These are phyloP conservation scores for Bambusicola thoracicus DNA, from an alignment of 2,113 vertebrate genomes.

Conservation along the genomic window DNA sequence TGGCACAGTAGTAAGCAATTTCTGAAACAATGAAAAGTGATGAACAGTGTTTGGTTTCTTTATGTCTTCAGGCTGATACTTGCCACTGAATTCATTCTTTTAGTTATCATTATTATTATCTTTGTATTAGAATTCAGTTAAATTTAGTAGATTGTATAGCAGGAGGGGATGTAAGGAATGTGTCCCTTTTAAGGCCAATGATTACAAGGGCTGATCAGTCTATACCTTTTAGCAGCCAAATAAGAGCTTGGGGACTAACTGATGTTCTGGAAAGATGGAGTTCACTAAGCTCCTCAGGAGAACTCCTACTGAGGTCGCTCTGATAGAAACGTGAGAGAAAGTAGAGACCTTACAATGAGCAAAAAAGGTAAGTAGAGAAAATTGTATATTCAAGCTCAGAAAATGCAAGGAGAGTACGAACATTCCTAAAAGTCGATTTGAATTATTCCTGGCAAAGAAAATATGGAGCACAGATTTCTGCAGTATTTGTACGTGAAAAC, in stretches of 20 bases:
- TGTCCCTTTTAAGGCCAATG: not conserved
- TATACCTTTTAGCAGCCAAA: not conserved
- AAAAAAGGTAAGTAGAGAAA: not conserved
- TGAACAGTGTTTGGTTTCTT: not conserved
- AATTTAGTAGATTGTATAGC: not conserved
- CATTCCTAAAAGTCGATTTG: not conserved
- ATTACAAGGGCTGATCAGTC: not conserved
- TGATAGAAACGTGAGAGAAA: not conserved
- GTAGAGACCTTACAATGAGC: not conserved
- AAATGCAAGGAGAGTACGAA: rapidly evolving
- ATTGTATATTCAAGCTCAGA: not conserved
- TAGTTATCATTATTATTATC: not conserved
- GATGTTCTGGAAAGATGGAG: not conserved
- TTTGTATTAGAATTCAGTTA: not conserved
- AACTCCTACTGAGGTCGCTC: not conserved
- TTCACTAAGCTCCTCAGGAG: not conserved
- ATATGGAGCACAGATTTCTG: not conserved
- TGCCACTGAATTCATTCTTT: not conserved
- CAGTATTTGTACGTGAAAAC: not conserved
- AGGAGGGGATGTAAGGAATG: not conserved
- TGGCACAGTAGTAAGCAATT: not conserved
- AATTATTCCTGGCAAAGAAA: not conserved
- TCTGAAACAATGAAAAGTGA: not conserved
- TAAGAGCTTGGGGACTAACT: rapidly evolving
- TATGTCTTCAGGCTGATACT: not conserved